Base-by-base conservation (phyloP, 1,140 invertebrate species). In the Platyura marginata region DNA sequence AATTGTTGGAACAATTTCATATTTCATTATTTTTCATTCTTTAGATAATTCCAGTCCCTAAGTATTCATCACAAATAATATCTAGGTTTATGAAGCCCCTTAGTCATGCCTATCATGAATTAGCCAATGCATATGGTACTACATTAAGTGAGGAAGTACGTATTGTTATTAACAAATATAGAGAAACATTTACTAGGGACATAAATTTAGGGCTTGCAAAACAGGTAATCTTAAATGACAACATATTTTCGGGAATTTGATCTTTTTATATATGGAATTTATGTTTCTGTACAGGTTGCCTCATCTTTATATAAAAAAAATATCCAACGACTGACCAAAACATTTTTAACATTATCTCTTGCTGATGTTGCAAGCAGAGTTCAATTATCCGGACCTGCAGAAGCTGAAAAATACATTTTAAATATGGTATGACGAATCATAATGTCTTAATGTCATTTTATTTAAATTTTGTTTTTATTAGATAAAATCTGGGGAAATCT, bases 401-500 rank as follows among this genome's bases (percentile, higher is more conserved):
- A 93, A 62, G 93, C 93, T 18, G 93, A 97, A 66, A 79, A 81
- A 59, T 90, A 94, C 63, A 86, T 98, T 52, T 67, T 96, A 34
- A 83, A 91, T 61, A 97, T 97, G 93, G 83, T 85, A 65, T 64
- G 34, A n/a, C n/a, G n/a, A n/a, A n/a, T n/a, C n/a, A n/a, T n/a
- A 8, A 29, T 29, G 13, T 29, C 25, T 13, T 29, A 8, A 13
- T 29, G 25, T 29, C 13, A 6, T 13, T 29, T 29, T 29, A 6
- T 29, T 29, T 6, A 8, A 13, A 13, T 8, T 29, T 29, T 29
- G 25, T 29, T 29, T 6, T 29, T 29, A 29, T 39, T 53, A 95
- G 91, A 97, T 98, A 52, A 88, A 95, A 68, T 88, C 94, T 65
- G 84, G 86, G 41, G 89, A 96, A 69, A 96, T 98, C 49, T 95